Conservation (phyloP, 1,140 invertebrate genomes). For the Cylas formicarius region DNA sequence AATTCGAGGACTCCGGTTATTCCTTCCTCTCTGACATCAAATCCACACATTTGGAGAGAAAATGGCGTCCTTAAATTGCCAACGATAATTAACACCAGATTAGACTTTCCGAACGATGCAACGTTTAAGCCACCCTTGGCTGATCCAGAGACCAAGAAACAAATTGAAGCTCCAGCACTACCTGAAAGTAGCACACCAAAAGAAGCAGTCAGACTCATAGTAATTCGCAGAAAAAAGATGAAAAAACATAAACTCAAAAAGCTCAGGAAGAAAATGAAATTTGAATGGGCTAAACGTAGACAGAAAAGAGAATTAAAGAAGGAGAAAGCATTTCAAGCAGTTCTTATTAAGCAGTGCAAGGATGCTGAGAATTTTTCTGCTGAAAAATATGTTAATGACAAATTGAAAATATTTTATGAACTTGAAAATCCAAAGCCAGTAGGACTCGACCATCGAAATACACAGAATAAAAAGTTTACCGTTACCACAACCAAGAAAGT, state of each 20-base stretch:
- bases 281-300: conserved; percentile 60
- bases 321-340: conserved; percentile 69
- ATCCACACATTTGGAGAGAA: conserved; percentile 30
- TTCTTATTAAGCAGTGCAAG: conserved; percentile 60
- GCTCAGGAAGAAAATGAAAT: conserved; percentile 68
- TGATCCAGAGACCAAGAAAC: conserved; percentile 20
- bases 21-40: no score
- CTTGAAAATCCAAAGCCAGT: conserved; percentile 53
- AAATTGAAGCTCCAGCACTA: conserved; percentile 25
- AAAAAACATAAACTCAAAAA: conserved; percentile 78
- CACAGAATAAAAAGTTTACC: no score
- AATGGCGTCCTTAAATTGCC: conserved; percentile 27
- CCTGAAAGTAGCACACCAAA: conserved; percentile 48
- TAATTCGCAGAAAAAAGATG: conserved; percentile 76
- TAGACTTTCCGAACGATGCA: conserved; percentile 30
- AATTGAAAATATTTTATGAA: conserved; percentile 55
- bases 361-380: conserved; percentile 69
- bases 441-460: no score
- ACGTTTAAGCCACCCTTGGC: conserved; percentile 21
- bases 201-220: conserved; percentile 62
- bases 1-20: no score
- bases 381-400: conserved; percentile 58
- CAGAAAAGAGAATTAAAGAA: conserved; percentile 61
- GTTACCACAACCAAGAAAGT: no score
- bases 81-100: conserved; percentile 8